Conservation (phyloP, 2,113 vertebrate genomes). For the Elaphurus davidianus region DNA sequence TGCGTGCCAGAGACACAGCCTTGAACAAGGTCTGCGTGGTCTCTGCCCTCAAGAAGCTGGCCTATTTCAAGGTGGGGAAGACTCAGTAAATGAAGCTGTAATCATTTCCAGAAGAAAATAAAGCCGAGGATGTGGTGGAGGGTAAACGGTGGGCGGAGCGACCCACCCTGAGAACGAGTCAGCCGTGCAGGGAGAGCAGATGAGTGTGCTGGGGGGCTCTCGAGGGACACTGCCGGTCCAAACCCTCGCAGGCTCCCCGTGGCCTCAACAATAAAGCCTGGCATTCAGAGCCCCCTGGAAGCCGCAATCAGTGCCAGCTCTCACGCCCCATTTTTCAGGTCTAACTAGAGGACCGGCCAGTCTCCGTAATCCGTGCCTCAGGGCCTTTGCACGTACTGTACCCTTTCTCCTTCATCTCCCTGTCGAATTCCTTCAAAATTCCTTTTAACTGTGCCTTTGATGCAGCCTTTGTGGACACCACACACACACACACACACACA, state of each 20-base stretch:
- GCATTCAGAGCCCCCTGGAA: neutral
- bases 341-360: fast-evolving
- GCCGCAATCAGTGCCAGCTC: neutral
- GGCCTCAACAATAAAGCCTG: neutral
- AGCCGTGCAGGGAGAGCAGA: neutral
- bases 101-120: neutral
- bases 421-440: neutral
- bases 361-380: neutral
- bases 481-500: too few relatives aligned
- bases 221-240: neutral
- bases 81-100: neutral
- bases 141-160: neutral
- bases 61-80: neutral
- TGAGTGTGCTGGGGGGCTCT: neutral
- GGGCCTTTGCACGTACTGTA: neutral
- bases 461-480: neutral
- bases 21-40: fast-evolving
- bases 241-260: fast-evolving
- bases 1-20: neutral
- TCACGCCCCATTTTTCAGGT: neutral
- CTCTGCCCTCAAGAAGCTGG: neutral
- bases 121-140: neutral
- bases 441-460: neutral
- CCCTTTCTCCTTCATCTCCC: neutral
- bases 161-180: fast-evolving